phyloP scores from a whole-genome alignment of 1,140 invertebrate genomes.

The Bathynomus jamesi region DNA sequence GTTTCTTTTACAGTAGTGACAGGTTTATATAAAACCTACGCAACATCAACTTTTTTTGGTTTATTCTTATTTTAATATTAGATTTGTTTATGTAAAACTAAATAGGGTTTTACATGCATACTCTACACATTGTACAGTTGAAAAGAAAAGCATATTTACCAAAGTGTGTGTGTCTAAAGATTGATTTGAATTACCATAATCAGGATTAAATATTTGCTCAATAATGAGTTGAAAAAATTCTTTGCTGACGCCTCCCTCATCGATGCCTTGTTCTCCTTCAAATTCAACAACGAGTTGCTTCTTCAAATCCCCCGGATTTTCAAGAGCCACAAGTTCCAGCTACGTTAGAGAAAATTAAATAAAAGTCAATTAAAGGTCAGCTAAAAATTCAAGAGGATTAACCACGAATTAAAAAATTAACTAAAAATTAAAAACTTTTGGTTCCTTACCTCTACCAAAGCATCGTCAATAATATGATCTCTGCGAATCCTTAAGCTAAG shows the following conservation, averaged over 20 bases:
- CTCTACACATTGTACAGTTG: no score
- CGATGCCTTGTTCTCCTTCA: conserved; percentile 89
- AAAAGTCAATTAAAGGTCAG: no score
- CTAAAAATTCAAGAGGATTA: no score
- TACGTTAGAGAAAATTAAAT: conserved; percentile 39
- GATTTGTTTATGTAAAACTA: no score
- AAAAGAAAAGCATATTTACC: no score
- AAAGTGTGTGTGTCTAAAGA: no score
- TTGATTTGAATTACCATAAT: conserved; percentile 87
- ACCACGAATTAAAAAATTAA: no score
- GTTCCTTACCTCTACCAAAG: conserved; percentile 66
- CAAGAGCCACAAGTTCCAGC: conserved; percentile 85
- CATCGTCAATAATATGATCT: conserved; percentile 83
- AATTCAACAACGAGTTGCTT: conserved; percentile 94
- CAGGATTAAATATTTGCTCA: conserved; percentile 91
- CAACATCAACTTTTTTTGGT: no score
- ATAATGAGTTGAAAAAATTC: conserved; percentile 94
- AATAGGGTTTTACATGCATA: no score
- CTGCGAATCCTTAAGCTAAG: conserved; percentile 69
- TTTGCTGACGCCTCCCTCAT: conserved; percentile 91
- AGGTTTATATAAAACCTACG: no score
- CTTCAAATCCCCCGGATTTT: conserved; percentile 82
- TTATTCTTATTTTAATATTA: no score
- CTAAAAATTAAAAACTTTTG: background rate
- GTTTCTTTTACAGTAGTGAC: no score